These are phyloP conservation scores for Bradypus variegatus DNA, from an alignment of 2,797 vertebrate species.

Conservation along the genomic window DNA sequence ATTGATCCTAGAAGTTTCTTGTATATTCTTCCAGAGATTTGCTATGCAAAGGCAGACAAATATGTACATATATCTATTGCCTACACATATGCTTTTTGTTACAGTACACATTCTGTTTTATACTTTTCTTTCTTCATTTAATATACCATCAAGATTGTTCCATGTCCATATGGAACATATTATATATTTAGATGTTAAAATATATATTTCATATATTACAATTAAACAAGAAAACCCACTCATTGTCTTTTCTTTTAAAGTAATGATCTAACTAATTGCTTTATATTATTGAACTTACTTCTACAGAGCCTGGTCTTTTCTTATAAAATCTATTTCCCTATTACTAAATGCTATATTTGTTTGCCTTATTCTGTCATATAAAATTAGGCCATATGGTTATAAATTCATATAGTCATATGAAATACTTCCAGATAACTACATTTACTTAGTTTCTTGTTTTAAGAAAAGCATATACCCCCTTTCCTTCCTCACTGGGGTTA, in stretches of 20 bases:
- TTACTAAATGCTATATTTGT: neutral
- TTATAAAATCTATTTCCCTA: neutral
- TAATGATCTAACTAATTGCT: neutral
- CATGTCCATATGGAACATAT: neutral
- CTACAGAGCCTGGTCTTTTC: neutral
- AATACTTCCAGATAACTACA: neutral
- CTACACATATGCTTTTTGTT: neutral
- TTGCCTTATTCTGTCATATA: neutral
- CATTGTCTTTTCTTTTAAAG: neutral
- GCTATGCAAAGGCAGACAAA: neutral
- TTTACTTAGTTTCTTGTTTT: neutral
- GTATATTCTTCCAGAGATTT: neutral
- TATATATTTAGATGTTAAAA: neutral
- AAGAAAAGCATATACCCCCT: neutral
- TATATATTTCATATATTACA: neutral
- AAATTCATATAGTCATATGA: too few relatives aligned
- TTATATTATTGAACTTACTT: neutral
- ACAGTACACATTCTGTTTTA: neutral
- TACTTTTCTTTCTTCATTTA: neutral
- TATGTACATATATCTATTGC: accelerated
- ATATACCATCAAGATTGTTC: neutral
- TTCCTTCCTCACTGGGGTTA: neutral
- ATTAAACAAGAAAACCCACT: neutral
- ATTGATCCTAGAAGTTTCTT: accelerated
- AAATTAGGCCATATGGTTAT: neutral